Percentiles rank a stretch among this genome's conserved stretches.
phyloP scores from a whole-genome alignment of 2,888 invertebrate species.

The Torymus auratus region DNA sequence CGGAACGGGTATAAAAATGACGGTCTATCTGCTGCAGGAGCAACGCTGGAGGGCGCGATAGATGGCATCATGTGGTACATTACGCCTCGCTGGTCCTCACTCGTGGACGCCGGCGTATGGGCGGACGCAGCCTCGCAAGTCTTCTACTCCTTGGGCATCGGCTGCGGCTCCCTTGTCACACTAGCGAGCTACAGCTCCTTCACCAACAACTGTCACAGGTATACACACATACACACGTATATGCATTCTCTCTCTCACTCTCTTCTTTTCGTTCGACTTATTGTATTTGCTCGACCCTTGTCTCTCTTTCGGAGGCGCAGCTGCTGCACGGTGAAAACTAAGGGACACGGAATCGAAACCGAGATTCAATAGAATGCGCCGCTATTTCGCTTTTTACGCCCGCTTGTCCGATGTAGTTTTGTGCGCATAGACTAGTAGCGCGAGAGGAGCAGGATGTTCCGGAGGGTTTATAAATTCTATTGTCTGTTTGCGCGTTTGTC shows the following conservation, averaged over 20 bases:
- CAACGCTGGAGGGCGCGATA: conserved; percentile 83
- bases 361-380: too few relatives aligned
- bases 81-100: conserved; percentile 83
- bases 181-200: conserved; percentile 87
- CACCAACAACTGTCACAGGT: conserved; percentile 83
- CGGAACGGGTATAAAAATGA: too few relatives aligned
- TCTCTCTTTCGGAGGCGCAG: conserved; percentile 13
- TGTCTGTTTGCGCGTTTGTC: too few relatives aligned
- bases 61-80: conserved; percentile 87
- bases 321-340: too few relatives aligned
- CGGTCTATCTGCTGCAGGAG: conserved; percentile 75
- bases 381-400: too few relatives aligned
- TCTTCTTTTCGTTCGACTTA: background rate
- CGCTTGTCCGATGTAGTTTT: too few relatives aligned
- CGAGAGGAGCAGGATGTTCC: too few relatives aligned
- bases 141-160: conserved; percentile 90
- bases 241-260: background rate
- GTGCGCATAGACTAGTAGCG: too few relatives aligned
- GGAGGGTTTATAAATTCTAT: too few relatives aligned
- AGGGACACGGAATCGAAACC: too few relatives aligned
- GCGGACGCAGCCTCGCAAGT: conserved; percentile 90
- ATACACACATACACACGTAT: conserved; percentile 4
- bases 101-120: conserved; percentile 85
- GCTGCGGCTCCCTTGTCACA: conserved; percentile 85
- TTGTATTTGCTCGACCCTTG: background rate